Evolutionary conservation across 2,113 vertebrate species (phyloP).

Genomic region (Rhegmatorhina hoffmannsi): DNA sequence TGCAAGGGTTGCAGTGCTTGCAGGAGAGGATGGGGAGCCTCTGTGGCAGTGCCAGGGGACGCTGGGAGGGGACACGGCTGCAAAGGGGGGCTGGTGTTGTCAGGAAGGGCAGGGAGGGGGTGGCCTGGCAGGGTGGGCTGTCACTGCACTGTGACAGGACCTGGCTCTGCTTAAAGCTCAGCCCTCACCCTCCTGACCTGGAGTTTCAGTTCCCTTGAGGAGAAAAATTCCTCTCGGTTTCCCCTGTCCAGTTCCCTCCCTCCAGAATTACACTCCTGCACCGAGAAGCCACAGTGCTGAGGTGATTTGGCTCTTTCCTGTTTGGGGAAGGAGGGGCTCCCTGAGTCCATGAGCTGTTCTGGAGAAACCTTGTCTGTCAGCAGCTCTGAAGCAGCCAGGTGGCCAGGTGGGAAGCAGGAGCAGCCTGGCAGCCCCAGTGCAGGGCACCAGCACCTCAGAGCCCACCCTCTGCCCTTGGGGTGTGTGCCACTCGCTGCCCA

Average conservation of each 20-base stretch:
- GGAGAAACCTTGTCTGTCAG: rapidly evolving
- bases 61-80: background rate
- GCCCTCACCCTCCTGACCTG: background rate
- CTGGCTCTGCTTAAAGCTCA: background rate
- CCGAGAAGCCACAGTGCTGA: background rate
- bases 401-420: background rate
- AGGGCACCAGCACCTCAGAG: background rate
- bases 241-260: background rate
- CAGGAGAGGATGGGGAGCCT: background rate
- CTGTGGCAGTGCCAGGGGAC: background rate
- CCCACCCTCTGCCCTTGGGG: background rate
- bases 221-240: background rate
- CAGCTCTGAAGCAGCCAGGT: background rate
- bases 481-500: background rate
- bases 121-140: background rate
- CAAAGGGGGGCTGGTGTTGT: background rate
- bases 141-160: background rate
- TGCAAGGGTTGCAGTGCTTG: background rate
- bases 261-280: background rate
- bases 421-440: background rate
- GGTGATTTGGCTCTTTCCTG: background rate
- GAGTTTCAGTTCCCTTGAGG: background rate
- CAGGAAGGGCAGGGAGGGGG: rapidly evolving
- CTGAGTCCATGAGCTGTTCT: background rate
- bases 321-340: background rate